Conservation (phyloP, 2,888 invertebrate species). For the Sinhomidia bicolor region DNA sequence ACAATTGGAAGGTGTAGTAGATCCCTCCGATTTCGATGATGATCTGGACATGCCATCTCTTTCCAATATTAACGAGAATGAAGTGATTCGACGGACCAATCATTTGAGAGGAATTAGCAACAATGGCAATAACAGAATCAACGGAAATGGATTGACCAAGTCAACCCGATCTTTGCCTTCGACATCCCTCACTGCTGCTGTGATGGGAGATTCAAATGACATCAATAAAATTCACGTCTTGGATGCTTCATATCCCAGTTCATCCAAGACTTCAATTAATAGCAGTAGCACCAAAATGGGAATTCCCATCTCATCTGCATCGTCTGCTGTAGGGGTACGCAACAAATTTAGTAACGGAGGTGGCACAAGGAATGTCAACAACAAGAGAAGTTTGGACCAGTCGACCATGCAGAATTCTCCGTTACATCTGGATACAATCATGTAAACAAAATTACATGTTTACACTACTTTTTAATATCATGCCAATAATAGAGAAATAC, state of each 20-base stretch:
- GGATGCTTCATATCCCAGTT: slow-evolving; percentile 61
- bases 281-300: slow-evolving; percentile 28
- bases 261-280: slow-evolving; percentile 58
- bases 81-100: slow-evolving; percentile 5
- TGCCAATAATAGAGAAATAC: slow-evolving; percentile 28
- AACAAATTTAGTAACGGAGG: slow-evolving; percentile 38
- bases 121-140: not conserved
- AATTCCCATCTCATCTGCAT: not conserved
- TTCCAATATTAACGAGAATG: slow-evolving; percentile 59
- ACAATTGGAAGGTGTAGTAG: slow-evolving; percentile 50
- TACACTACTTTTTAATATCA: not conserved
- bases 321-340: not conserved
- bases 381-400: slow-evolving; percentile 60
- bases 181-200: slow-evolving; percentile 9
- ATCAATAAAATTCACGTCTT: slow-evolving; percentile 69
- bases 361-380: slow-evolving; percentile 14
- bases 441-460: slow-evolving; percentile 55
- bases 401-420: slow-evolving; percentile 80
- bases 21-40: slow-evolving; percentile 70
- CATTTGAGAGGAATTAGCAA: slow-evolving; percentile 30
- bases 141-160: slow-evolving; percentile 60
- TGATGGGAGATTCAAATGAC: slow-evolving; percentile 21
- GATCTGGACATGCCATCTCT: slow-evolving; percentile 69
- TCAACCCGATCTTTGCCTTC: slow-evolving; percentile 66
- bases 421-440: slow-evolving; percentile 78